Evolutionary conservation across 23 tunicate genomes (phyloP).

Genomic region (Phallusia fumigata): DNA sequence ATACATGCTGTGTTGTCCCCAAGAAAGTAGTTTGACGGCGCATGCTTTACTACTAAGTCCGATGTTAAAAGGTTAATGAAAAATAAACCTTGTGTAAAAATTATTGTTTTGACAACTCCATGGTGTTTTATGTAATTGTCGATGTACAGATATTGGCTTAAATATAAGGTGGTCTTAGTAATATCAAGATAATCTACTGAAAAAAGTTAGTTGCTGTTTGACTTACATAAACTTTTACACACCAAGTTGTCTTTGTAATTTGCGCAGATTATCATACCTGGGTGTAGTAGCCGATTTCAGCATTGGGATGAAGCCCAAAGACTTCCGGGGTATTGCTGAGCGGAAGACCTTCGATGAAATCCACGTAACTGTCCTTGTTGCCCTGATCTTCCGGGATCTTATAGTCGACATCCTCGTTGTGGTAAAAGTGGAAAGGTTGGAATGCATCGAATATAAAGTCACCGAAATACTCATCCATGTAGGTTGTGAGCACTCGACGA

Average conservation of each 20-base stretch:
- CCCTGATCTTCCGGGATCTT: conserved; percentile 95
- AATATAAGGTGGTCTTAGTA: no score
- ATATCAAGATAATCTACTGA: no score
- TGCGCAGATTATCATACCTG: conserved; percentile 36
- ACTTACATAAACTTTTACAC: no score
- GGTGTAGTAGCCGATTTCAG: conserved; percentile 99
- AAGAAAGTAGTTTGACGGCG: no score
- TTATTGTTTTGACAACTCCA: no score
- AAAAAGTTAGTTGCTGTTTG: no score
- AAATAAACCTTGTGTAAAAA: no score
- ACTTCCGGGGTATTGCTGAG: conserved; percentile 97
- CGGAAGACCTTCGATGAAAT: conserved; percentile 79
- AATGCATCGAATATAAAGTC: conserved; percentile 98
- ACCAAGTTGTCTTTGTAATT: not conserved
- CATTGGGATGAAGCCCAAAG: conserved; percentile 99
- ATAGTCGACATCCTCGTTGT: conserved; percentile 86
- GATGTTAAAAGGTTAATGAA: no score
- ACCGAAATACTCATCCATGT: conserved; percentile 99
- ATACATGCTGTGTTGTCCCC: no score
- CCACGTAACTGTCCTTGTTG: conserved; percentile 90
- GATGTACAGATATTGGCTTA: no score
- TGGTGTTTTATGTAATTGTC: no score
- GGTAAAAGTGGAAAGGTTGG: conserved; percentile 99
- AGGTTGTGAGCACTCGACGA: conserved; percentile 92
- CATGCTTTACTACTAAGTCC: no score